A percentile compares a stretch with the other conserved stretches of the same genome.
These are phyloP conservation scores for Salticus scenicus DNA, from an alignment of 2,888 invertebrate genomes.

Conservation along the genomic window DNA sequence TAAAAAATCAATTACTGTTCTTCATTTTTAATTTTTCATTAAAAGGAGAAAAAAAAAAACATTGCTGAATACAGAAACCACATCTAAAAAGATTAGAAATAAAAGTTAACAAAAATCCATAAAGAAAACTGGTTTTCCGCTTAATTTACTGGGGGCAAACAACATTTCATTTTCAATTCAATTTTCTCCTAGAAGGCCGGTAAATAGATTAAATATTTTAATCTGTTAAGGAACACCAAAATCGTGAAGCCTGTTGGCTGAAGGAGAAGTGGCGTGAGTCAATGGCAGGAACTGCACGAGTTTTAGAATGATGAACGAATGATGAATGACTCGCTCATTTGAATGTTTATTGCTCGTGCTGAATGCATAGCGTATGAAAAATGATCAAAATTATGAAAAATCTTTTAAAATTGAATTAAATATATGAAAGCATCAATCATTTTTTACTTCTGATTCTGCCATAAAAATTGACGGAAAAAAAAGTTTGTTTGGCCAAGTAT, in stretches of 20 bases:
- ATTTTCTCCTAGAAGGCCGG: constrained; percentile 62
- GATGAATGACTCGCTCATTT: constrained; percentile 53
- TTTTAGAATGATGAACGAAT: background rate
- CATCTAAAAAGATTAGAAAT: constrained; percentile 47
- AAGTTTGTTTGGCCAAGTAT: background rate
- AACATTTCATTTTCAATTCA: constrained; percentile 69
- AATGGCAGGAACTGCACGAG: background rate
- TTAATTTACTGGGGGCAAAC: constrained; percentile 68
- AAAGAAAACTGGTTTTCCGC: constrained; percentile 49
- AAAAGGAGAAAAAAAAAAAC: constrained; percentile 9
- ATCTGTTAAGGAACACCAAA: constrained; percentile 67
- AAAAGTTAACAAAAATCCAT: constrained; percentile 27
- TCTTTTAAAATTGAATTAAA: constrained; percentile 25
- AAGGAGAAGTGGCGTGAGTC: constrained; percentile 28
- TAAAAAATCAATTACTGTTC: constrained; percentile 59
- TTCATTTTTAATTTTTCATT: constrained; percentile 51
- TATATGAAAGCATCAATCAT: constrained; percentile 6
- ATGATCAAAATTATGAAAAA: constrained; percentile 49
- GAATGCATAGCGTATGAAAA: constrained; percentile 21
- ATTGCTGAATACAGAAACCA: constrained; percentile 13
- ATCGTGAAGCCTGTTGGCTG: background rate
- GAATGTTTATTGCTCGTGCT: constrained; percentile 54
- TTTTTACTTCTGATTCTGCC: constrained; percentile 4
- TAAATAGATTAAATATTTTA: constrained; percentile 70
- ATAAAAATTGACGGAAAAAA: background rate